phyloP scores from a whole-genome alignment of 2,888 invertebrate genomes.

The Adelognathus sp. region DNA sequence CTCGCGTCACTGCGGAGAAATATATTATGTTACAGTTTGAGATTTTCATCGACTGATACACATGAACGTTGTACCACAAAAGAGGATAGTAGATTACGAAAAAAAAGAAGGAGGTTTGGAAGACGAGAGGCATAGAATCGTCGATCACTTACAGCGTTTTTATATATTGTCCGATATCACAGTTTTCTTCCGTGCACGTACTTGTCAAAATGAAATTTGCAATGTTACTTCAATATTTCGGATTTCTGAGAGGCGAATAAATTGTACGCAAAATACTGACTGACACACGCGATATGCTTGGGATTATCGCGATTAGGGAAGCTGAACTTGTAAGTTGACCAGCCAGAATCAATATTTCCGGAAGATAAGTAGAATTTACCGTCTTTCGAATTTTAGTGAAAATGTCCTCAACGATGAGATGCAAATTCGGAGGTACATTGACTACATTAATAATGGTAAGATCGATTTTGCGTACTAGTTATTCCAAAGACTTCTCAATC shows the following conservation, averaged over 20 bases:
- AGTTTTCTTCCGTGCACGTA: conserved; percentile 77
- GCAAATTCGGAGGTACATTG: too few relatives aligned
- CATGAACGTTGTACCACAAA: not conserved
- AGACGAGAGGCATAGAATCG: conserved; percentile 43
- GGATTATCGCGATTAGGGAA: not conserved
- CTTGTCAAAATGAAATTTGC: conserved; percentile 74
- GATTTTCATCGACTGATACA: not conserved
- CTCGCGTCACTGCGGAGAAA: conserved; percentile 83
- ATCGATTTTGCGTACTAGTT: too few relatives aligned
- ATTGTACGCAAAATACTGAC: not conserved
- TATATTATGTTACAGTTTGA: not conserved
- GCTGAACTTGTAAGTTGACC: too few relatives aligned
- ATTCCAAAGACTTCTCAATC: too few relatives aligned
- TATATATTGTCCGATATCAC: conserved; percentile 77
- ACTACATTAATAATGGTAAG: too few relatives aligned
- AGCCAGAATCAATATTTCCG: too few relatives aligned
- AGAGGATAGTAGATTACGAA: not conserved
- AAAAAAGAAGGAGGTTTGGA: not conserved
- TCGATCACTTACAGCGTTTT: conserved; percentile 75
- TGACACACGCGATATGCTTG: not conserved
- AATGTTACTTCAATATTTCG: conserved; percentile 36
- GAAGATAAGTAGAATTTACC: too few relatives aligned
- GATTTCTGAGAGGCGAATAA: not conserved
- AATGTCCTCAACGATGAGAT: too few relatives aligned
- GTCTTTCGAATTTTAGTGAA: too few relatives aligned